phyloP scores from a whole-genome alignment of 2,888 invertebrate species.

The Drosophila anomelani region DNA sequence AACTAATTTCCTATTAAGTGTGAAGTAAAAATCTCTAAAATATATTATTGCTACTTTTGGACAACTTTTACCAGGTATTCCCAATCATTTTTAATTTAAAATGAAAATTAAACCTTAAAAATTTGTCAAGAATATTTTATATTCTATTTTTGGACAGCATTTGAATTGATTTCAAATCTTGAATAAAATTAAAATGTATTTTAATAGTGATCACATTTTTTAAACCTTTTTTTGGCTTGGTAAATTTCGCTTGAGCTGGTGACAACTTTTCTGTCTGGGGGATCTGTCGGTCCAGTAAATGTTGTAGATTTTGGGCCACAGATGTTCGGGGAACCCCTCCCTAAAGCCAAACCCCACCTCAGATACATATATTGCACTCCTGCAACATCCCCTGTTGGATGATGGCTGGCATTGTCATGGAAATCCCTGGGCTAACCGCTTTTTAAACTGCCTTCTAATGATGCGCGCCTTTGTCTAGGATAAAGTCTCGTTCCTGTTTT shows the following conservation, averaged over 20 bases:
- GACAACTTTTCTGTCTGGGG: conserved; percentile 42
- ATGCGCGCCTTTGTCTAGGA: conserved; percentile 42
- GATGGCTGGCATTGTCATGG: conserved; percentile 52
- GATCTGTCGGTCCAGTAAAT: conserved; percentile 23
- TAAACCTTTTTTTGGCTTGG: not conserved
- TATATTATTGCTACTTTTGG: no score
- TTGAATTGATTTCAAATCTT: not conserved
- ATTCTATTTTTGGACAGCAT: not conserved
- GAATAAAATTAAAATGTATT: no score
- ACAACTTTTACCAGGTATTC: no score
- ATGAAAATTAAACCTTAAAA: not conserved
- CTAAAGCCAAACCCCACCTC: no score
- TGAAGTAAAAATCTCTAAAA: no score
- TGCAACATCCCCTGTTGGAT: not conserved
- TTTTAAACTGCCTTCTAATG: conserved; percentile 66
- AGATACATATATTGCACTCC: not conserved
- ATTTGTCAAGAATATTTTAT: not conserved
- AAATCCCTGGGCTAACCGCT: conserved; percentile 51
- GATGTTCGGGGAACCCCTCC: conserved; percentile 33
- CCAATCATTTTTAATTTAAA: no score
- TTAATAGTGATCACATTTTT: not conserved
- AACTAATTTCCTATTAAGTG: no score
- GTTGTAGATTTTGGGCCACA: conserved; percentile 43
- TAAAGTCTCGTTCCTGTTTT: conserved; percentile 51
- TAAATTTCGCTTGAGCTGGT: conserved; percentile 33